Percentiles rank a stretch among this genome's conserved stretches.
phyloP scores from a whole-genome alignment of 37 sponge, comb jelly and placozoan genomes.

The Eunapius fragilis region DNA sequence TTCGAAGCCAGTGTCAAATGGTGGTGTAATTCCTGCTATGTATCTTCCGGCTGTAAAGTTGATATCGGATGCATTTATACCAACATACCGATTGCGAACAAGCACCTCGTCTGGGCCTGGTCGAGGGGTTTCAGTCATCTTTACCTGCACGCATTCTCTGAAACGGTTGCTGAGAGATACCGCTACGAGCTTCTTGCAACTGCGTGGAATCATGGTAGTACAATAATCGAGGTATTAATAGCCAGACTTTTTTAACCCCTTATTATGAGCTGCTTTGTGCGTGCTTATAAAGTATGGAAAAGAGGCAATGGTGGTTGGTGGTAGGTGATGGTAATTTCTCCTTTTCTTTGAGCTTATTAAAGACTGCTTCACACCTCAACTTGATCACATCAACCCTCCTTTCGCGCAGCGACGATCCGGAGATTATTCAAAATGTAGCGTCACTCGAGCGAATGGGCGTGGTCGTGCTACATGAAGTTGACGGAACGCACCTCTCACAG shows the following conservation, averaged over 20 bases:
- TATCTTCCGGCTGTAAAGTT: constrained; percentile 83
- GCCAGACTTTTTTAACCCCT: not conserved
- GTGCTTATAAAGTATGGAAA: too few relatives aligned
- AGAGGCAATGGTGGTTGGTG: constrained; percentile 17
- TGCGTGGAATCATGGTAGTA: not conserved
- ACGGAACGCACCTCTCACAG: constrained; percentile 64
- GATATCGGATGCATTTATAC: constrained; percentile 85
- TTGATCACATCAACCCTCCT: not conserved
- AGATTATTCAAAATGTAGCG: constrained; percentile 14
- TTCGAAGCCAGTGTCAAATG: constrained; percentile 74
- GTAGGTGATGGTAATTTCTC: constrained; percentile 90
- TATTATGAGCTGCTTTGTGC: too few relatives aligned
- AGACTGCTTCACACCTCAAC: not conserved
- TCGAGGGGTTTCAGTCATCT: constrained; percentile 6
- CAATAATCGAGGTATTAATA: too few relatives aligned
- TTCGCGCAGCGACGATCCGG: not conserved
- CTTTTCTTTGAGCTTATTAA: constrained; percentile 47
- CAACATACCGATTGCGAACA: constrained; percentile 50
- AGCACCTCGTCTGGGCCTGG: constrained; percentile 54
- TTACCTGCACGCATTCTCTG: constrained; percentile 53
- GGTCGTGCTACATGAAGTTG: constrained; percentile 47
- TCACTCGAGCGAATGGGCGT: constrained; percentile 1
- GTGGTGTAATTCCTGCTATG: constrained; percentile 44
- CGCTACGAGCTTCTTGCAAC: constrained; percentile 40
- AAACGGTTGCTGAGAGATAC: constrained; percentile 35